Evolutionary conservation across 2,888 invertebrate species (phyloP).

Genomic region (Stratiomys singularior): DNA sequence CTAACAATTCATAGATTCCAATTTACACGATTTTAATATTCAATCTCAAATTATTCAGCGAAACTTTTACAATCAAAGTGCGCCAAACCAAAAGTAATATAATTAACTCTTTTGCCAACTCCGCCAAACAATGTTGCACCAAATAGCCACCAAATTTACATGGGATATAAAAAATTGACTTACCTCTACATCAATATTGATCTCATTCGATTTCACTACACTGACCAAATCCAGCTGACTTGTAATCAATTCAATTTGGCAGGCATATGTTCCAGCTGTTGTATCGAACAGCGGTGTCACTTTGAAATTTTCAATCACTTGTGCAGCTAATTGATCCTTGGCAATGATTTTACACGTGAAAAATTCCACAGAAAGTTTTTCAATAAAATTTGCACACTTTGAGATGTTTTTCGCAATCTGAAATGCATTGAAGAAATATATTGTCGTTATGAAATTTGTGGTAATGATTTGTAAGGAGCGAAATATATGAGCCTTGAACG

Average conservation of each 20-base stretch:
- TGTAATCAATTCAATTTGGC: slow-evolving; percentile 60
- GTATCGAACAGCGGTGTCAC: slow-evolving; percentile 60
- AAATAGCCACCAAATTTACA: too few species aligned
- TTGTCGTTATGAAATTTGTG: background rate
- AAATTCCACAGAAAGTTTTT: slow-evolving; percentile 58
- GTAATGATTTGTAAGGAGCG: too few species aligned
- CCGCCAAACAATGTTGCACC: too few species aligned
- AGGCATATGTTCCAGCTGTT: slow-evolving; percentile 60
- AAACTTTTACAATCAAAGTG: too few species aligned
- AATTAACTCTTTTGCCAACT: too few species aligned
- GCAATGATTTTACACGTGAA: slow-evolving; percentile 61
- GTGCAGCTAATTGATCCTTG: slow-evolving; percentile 58
- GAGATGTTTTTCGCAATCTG: slow-evolving; percentile 63
- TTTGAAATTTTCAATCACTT: slow-evolving; percentile 60
- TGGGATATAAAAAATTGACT: slow-evolving; percentile 41
- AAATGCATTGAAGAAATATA: slow-evolving; percentile 16
- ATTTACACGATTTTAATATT: too few species aligned
- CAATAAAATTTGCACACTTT: slow-evolving; percentile 59
- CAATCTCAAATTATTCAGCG: too few species aligned
- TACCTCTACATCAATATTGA: slow-evolving; percentile 63
- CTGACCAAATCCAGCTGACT: slow-evolving; percentile 60
- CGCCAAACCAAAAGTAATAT: too few species aligned
- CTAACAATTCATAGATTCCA: too few species aligned
- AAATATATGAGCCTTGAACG: too few species aligned
- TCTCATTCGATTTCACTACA: slow-evolving; percentile 61